These are phyloP conservation scores for Erynnis tages DNA, from an alignment of 2,888 invertebrate genomes.

Conservation along the genomic window DNA sequence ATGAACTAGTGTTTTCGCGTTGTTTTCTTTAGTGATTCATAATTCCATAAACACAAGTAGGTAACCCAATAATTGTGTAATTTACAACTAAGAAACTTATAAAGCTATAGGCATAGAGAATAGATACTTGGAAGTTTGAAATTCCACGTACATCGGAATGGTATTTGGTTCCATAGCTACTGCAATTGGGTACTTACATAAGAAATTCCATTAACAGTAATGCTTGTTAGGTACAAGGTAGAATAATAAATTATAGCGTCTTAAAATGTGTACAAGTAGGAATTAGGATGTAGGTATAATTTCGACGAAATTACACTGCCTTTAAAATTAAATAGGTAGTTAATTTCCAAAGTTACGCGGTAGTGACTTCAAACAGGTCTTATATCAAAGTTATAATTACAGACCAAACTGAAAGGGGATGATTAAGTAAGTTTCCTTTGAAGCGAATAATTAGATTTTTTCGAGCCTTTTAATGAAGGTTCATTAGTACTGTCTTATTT, in stretches of 20 bases:
- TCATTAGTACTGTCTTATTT: conserved; percentile 1
- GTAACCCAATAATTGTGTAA: too few relatives aligned
- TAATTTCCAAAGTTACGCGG: not conserved
- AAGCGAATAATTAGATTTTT: conserved; percentile 21
- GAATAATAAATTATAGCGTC: too few relatives aligned
- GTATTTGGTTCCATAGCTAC: not conserved
- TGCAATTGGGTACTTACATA: not conserved
- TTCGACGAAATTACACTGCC: not conserved
- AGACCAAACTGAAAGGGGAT: conserved; percentile 5
- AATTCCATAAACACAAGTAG: too few relatives aligned
- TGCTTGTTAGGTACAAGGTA: not conserved
- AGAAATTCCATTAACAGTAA: not conserved
- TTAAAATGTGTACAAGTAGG: too few relatives aligned
- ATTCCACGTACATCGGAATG: not conserved
- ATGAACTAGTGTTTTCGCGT: too few relatives aligned
- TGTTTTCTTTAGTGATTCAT: too few relatives aligned
- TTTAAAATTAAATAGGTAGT: not conserved
- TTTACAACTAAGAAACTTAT: too few relatives aligned
- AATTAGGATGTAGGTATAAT: not conserved
- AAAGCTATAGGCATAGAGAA: too few relatives aligned
- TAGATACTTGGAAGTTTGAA: too few relatives aligned
- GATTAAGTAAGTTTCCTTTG: conserved; percentile 9
- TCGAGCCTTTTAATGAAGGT: not conserved
- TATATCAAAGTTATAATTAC: conserved; percentile 17
- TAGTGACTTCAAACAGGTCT: conserved; percentile 7